Conservation (phyloP, 2,888 invertebrate genomes). For the Diaprepes abbreviatus region DNA sequence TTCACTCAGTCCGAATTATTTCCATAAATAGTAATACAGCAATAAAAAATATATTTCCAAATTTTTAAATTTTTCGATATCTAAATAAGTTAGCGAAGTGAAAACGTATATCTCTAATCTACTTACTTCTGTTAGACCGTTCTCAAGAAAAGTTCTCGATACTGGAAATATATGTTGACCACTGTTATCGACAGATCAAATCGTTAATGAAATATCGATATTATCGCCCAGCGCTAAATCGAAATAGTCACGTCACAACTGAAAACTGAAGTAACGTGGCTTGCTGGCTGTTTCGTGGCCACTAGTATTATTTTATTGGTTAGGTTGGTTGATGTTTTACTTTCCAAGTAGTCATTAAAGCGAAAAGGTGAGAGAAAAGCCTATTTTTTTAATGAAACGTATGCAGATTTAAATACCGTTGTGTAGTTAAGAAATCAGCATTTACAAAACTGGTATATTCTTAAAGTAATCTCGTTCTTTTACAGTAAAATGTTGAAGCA, state of each 20-base stretch:
- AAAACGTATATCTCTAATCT: too few relatives aligned
- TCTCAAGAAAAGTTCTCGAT: too few relatives aligned
- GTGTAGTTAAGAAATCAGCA: neutral
- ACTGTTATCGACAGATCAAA: too few relatives aligned
- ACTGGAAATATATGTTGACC: too few relatives aligned
- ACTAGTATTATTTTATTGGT: conserved; percentile 12
- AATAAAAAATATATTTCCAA: too few relatives aligned
- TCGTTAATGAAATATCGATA: too few relatives aligned
- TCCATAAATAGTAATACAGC: too few relatives aligned
- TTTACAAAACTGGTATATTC: neutral
- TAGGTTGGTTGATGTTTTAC: conserved; percentile 9
- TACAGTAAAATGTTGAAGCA: conserved; percentile 54
- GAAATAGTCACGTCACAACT: conserved; percentile 9
- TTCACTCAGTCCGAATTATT: too few relatives aligned
- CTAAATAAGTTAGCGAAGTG: too few relatives aligned
- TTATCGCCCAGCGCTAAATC: too few relatives aligned
- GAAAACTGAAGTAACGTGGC: conserved; percentile 9
- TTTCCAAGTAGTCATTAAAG: conserved; percentile 1
- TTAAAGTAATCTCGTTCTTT: neutral
- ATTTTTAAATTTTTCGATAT: too few relatives aligned
- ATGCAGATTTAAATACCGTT: neutral
- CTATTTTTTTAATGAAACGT: conserved; percentile 7
- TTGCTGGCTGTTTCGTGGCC: conserved; percentile 13
- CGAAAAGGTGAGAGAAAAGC: conserved; percentile 12
- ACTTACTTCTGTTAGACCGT: too few relatives aligned